Base-by-base conservation (phyloP, 2,888 invertebrate genomes). In the Plagodis pulveraria region DNA sequence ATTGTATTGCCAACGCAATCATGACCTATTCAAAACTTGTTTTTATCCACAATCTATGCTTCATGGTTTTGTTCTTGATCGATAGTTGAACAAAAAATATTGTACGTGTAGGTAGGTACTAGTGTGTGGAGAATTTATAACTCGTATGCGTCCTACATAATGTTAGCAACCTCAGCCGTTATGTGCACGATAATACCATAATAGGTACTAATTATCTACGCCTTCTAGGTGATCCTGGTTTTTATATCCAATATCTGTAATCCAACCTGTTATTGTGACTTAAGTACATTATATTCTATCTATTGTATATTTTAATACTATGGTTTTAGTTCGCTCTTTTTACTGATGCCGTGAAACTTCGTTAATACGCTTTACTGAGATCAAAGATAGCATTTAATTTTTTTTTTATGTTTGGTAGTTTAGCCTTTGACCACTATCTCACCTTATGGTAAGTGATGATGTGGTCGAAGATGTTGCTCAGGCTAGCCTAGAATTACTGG, bases 1-100 rank as follows among this genome's bases (percentile, higher is more conserved):
- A 69, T 63, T 73, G 75, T 72, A 73, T 48, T 50, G 71, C 56
- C 66, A 61, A 61, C 65, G 66, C 69, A 72, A 72, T 77, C 74
- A 74, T 70, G 68, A 71, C 67, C 74, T 70, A 76, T 77, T 74
- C 69, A 66, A 67, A 77, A 76, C 78, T 67, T 61, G 75, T 78
- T 78, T 22, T 71, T 49, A 49, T 35, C 60, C 38, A 51, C 51
- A 56, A 56, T 49, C 56, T 52, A 42, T 52, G 56, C 50, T 49
- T 41, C 44, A 49, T 48, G 45, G 60, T 56, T 52, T 56, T 56
- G 56, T 61, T 61, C 41, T 56, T 56, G 60, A 52, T 60, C 54
- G 54, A 59, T 56, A 41, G 42, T 12, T 32, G 43, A 49, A 58
- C 54, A 62, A 62, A 62, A 62, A 61, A 49, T 49, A 47, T 36